Percentiles rank a stretch among this genome's conserved stretches.
phyloP scores from a whole-genome alignment of 2,113 vertebrate species.

The Equus quagga region DNA sequence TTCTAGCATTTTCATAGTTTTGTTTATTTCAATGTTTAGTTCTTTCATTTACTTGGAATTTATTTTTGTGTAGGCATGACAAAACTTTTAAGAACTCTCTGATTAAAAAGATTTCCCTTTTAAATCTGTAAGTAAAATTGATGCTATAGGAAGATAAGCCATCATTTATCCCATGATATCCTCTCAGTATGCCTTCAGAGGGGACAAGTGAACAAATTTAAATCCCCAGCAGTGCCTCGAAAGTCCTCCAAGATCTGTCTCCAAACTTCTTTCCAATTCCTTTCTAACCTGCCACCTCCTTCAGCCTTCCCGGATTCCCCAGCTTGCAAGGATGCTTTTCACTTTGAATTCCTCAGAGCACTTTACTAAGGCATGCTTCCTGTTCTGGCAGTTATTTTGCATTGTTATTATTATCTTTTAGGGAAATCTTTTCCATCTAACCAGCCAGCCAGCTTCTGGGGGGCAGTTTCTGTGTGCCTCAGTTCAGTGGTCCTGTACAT shows the following conservation, averaged over 20 bases:
- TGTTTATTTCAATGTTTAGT: constrained; percentile 30
- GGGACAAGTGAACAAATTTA: background rate
- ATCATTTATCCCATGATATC: background rate
- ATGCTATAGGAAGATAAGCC: background rate
- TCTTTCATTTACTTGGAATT: background rate
- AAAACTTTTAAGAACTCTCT: constrained; percentile 28
- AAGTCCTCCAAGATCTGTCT: background rate
- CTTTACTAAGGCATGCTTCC: background rate
- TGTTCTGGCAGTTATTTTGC: background rate
- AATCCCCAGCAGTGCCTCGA: background rate
- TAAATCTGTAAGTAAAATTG: background rate
- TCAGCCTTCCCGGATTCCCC: constrained; percentile 1
- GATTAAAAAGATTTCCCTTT: background rate
- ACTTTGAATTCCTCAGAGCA: background rate
- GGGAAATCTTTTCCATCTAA: background rate
- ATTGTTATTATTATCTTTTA: background rate
- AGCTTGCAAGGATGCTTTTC: background rate
- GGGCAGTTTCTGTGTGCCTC: background rate
- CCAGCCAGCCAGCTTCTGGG: background rate
- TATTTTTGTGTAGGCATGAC: constrained; percentile 21
- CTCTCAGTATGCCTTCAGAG: background rate
- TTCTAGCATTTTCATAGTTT: constrained; percentile 38
- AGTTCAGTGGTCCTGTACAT: background rate
- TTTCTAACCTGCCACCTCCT: background rate
- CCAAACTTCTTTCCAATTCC: background rate